These are phyloP conservation scores for Picus viridis DNA, from an alignment of 2,797 vertebrate genomes.

Conservation along the genomic window DNA sequence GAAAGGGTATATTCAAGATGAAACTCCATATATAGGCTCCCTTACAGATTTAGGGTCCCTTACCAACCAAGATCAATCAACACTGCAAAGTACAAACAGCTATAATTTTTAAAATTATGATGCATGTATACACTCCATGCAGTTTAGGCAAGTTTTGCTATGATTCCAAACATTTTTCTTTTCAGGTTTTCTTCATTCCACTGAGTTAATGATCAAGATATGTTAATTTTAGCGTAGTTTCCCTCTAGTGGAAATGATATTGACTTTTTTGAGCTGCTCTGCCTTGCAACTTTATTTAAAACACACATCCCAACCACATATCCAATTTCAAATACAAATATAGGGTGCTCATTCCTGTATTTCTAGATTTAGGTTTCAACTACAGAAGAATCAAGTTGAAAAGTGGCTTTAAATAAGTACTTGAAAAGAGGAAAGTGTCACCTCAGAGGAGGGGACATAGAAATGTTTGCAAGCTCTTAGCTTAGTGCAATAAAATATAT, in stretches of 20 bases:
- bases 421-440: not conserved
- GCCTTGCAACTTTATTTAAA: not conserved
- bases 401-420: not conserved
- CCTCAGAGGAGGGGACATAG: not conserved
- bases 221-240: not conserved
- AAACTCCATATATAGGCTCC: not conserved
- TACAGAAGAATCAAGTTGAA: not conserved
- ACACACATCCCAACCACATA: not conserved
- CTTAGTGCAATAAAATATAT: not conserved
- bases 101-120: not conserved
- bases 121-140: not conserved
- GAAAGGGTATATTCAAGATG: not conserved
- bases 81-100: not conserved
- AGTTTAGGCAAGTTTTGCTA: not conserved
- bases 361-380: not conserved
- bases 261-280: not conserved
- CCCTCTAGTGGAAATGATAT: not conserved
- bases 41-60: not conserved
- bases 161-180: not conserved
- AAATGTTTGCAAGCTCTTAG: not conserved
- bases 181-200: not conserved
- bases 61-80: not conserved
- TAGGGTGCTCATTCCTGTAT: not conserved
- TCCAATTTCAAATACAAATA: not conserved
- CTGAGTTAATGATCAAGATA: not conserved